Percentiles rank a stretch among this genome's conserved stretches.
Conservation (phyloP, 2,888 invertebrate genomes). For the Epistrophella euchroma region DNA sequence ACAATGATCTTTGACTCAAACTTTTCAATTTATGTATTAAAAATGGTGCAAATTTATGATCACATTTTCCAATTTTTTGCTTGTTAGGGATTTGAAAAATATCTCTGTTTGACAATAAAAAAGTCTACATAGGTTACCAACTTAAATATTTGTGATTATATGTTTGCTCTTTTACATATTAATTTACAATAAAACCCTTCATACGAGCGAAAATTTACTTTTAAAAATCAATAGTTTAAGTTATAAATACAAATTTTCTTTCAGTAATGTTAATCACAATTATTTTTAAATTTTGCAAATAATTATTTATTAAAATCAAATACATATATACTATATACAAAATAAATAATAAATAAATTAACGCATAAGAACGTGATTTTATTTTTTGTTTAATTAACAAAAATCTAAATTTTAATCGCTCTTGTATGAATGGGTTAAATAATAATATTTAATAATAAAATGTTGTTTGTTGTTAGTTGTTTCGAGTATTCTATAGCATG, state of each 20-base stretch:
- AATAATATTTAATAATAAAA: neutral
- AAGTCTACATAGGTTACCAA: neutral
- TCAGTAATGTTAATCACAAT: no score
- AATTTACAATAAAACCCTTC: neutral
- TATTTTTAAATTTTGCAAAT: no score
- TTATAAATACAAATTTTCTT: no score
- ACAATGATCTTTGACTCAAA: neutral
- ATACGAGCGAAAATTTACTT: neutral
- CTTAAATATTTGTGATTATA: constrained; percentile 1
- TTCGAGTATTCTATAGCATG: constrained; percentile 54
- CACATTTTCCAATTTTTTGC: neutral
- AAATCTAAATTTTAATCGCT: neutral
- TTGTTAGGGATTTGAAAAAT: neutral
- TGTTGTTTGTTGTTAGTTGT: constrained; percentile 30
- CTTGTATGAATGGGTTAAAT: neutral
- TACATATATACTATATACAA: no score
- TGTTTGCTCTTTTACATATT: neutral
- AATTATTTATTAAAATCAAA: no score
- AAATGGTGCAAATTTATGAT: constrained; percentile 9
- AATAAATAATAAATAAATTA: neutral
- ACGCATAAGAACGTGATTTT: no score
- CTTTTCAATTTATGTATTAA: neutral
- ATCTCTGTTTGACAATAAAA: neutral
- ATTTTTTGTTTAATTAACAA: neutral
- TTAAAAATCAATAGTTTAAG: no score